A percentile compares a stretch with the other conserved stretches of the same genome.
These are phyloP conservation scores for Rhynchomys soricoides DNA, from an alignment of 2,113 vertebrate species.

Conservation along the genomic window DNA sequence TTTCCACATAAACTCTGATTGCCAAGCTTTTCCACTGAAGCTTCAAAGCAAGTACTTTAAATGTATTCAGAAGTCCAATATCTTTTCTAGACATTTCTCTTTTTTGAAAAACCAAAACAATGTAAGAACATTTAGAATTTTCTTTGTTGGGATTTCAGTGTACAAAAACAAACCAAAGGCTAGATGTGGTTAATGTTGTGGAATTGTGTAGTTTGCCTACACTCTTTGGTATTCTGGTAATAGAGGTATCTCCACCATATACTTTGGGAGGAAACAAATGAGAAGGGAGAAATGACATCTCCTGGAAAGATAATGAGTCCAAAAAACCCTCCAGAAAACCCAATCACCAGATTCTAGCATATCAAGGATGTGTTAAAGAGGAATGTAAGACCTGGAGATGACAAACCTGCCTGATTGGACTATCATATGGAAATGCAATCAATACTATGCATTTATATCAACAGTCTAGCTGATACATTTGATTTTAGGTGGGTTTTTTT, in stretches of 20 bases:
- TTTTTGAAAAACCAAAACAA: not conserved
- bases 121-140: not conserved
- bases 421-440: slow-evolving; percentile 74
- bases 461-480: slow-evolving; percentile 21
- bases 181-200: not conserved
- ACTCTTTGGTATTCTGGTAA: not conserved
- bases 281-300: not conserved
- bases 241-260: not conserved
- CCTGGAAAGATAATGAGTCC: not conserved
- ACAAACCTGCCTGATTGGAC: slow-evolving; percentile 62
- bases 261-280: not conserved
- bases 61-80: not conserved
- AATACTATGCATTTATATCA: slow-evolving; percentile 34
- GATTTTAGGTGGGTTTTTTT: slow-evolving; percentile 44
- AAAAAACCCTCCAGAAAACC: slow-evolving; percentile 51
- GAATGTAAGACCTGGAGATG: slow-evolving; percentile 44
- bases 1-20: not conserved
- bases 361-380: slow-evolving; percentile 8
- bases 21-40: not conserved
- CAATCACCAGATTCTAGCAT: slow-evolving; percentile 7
- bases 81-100: not conserved
- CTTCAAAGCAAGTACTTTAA: not conserved
- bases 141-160: not conserved
- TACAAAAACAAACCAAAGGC: not conserved
- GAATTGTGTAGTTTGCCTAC: not conserved